Conservation (phyloP, 1,140 invertebrate species). For the Delia radicum region DNA sequence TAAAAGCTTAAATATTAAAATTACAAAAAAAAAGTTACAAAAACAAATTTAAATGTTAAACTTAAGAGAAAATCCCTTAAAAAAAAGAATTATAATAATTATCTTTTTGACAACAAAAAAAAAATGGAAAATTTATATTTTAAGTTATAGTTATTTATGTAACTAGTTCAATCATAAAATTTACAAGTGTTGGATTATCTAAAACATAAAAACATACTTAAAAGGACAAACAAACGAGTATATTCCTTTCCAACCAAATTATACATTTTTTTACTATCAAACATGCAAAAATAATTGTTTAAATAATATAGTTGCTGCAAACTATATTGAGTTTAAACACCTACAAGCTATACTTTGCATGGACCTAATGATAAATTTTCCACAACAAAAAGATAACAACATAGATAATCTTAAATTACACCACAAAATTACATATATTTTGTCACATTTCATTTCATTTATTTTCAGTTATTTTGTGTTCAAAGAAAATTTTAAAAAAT, state of each 20-base stretch:
- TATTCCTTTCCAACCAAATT: neutral
- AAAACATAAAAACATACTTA: neutral
- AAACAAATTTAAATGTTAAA: neutral
- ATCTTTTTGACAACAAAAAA: neutral
- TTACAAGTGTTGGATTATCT: neutral
- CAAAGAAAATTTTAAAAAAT: neutral
- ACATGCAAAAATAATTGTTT: conserved; percentile 13
- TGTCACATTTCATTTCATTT: neutral
- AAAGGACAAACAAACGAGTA: neutral
- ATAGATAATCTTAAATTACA: neutral
- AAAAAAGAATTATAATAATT: neutral
- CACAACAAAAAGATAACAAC: conserved; percentile 31
- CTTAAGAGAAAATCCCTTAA: neutral
- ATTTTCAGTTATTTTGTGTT: neutral
- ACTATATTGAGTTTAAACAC: conserved; percentile 15
- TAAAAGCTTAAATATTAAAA: conserved; percentile 5
- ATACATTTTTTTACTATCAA: neutral
- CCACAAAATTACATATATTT: neutral
- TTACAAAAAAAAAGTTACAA: neutral
- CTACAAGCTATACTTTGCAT: conserved; percentile 87
- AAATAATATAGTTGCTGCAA: conserved; percentile 27
- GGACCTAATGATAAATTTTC: conserved; percentile 81
- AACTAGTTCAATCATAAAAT: conserved; percentile 29
- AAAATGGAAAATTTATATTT: conserved; percentile 28
- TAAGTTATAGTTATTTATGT: conserved; percentile 34